Base-by-base conservation (phyloP, 2,113 vertebrate species). In the Proteles cristata region DNA sequence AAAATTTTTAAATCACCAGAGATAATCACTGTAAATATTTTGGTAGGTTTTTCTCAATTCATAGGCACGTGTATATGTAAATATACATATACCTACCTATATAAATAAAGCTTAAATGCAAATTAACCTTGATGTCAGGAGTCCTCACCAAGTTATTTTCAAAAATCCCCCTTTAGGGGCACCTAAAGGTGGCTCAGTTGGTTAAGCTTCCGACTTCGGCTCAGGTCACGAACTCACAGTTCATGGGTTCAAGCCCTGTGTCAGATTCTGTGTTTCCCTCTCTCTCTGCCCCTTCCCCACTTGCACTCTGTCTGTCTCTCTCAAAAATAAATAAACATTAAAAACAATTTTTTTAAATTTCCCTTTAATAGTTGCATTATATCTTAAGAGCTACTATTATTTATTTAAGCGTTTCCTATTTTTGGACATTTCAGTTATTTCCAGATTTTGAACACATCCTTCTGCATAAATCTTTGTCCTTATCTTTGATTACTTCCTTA, bases 401-500 rank as follows among this genome's bases (percentile, higher is more conserved):
- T 97, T 93, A 93, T 89, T 87, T 76, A 95, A 90, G 33, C 80
- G 65, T 66, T 94, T 94, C 74, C 92, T 98, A 63, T 95, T 96
- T 97, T 80, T 65, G 84, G 83, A 77, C 58, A 85, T 90, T 84
- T 92, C 33, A 33, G 35, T 96, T 95, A 12, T 93, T 98, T 97
- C 65, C 48, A 92, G 76, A 73, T 92, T 97, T 92, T 89, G 31
- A 95, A 83, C 55, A 83, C 55, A 93, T 87, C 86, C 83, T 95
- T 83, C 31, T 45, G 8, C 82, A 92, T 97, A 96, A 97, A 96
- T 97, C 90, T 95, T 68, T 88, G 84, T 85, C 68, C 92, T 97
- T 97, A 95, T 98, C 95, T 96, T 79, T 73, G 35, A 94, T 97
- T 87, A 94, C 65, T 97, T 98, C 95, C 97, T 94, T 97, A 84